These are phyloP conservation scores for Urophycis tenuis DNA, from an alignment of 2,797 vertebrate genomes.

Conservation along the genomic window DNA sequence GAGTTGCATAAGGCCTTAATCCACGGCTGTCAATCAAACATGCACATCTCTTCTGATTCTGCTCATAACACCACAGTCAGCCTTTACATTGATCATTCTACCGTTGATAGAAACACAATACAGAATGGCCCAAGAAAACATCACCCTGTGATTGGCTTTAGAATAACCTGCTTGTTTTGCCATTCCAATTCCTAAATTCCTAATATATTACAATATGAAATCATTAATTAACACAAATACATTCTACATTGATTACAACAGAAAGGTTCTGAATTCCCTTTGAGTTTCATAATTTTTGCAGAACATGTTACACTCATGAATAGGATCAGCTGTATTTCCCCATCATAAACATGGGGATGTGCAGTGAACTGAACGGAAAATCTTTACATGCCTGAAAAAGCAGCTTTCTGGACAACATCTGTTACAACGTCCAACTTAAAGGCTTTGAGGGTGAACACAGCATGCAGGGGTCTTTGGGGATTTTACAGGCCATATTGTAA, in stretches of 20 bases:
- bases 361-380: not conserved
- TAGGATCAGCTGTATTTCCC: not conserved
- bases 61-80: slow-evolving; percentile 9
- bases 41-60: slow-evolving; percentile 43
- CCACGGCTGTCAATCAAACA: slow-evolving; percentile 60
- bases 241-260: too few relatives aligned
- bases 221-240: not conserved
- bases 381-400: not conserved
- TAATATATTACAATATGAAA: not conserved
- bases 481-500: not conserved
- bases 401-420: not conserved
- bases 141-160: not conserved
- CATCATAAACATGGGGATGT: not conserved
- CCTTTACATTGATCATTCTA: not conserved
- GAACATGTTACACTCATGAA: not conserved
- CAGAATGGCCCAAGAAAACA: not conserved
- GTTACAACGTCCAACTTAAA: not conserved
- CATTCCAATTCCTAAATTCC: not conserved
- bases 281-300: not conserved
- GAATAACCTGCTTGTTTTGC: not conserved
- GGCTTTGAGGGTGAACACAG: not conserved
- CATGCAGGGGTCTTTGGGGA: not conserved
- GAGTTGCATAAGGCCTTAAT: slow-evolving; percentile 68
- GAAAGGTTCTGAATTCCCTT: too few relatives aligned
- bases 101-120: not conserved